A percentile compares a stretch with the other conserved stretches of the same genome.
phyloP scores from a whole-genome alignment of 2,888 invertebrate genomes.

The Uloborus plumipes region DNA sequence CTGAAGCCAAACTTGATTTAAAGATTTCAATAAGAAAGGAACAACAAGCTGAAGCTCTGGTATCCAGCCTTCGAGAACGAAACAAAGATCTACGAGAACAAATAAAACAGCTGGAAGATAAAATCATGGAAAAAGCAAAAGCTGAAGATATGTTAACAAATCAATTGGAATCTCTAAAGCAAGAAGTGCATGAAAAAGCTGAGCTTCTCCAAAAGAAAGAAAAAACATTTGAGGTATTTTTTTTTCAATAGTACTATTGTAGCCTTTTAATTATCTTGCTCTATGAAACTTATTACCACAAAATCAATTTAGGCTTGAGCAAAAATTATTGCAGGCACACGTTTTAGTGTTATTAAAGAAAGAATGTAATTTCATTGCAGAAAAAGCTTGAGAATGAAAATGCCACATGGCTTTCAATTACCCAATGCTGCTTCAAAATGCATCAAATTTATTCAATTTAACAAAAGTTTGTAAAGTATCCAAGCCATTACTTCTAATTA shows the following conservation, averaged over 20 bases:
- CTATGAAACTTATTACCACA: no score
- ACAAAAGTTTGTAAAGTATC: no score
- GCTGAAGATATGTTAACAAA: conserved; percentile 29
- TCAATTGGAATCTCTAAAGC: conserved; percentile 55
- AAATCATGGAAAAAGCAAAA: conserved; percentile 16
- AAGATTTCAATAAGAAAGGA: conserved; percentile 77
- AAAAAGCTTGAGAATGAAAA: no score
- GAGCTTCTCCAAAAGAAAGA: conserved; percentile 58
- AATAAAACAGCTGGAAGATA: conserved; percentile 31
- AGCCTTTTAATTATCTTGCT: no score
- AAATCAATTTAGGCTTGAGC: no score
- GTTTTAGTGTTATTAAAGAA: no score
- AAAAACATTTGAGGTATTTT: conserved; percentile 46
- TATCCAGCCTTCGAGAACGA: conserved; percentile 43
- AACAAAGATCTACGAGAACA: conserved; percentile 56
- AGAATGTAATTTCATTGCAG: no score
- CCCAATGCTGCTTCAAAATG: no score
- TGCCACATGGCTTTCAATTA: no score
- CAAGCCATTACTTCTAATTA: no score
- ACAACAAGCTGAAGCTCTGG: conserved; percentile 75
- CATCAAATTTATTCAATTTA: no score
- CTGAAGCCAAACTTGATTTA: conserved; percentile 78
- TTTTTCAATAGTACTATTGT: not conserved
- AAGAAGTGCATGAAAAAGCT: conserved; percentile 66
- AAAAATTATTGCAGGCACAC: no score